phyloP scores from a whole-genome alignment of 2,797 vertebrate species.

The Phalloptychus januarius region DNA sequence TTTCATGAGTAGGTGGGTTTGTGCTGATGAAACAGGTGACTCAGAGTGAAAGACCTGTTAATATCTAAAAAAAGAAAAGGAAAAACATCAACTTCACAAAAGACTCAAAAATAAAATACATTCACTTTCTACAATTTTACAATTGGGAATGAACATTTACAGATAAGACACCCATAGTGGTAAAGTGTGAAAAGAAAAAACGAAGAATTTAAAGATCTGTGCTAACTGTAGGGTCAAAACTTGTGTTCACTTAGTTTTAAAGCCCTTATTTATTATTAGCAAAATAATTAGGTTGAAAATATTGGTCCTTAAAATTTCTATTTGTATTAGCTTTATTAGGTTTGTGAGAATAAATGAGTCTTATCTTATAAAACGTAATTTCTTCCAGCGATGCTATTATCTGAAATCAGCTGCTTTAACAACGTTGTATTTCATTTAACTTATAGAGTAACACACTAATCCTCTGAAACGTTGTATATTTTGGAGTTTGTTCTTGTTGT shows the following conservation, averaged over 20 bases:
- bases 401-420: conserved; percentile 52
- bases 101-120: conserved; percentile 62
- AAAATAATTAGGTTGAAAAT: conserved; percentile 10
- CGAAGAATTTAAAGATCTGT: conserved; percentile 41
- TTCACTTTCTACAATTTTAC: conserved; percentile 62
- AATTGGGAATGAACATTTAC: conserved; percentile 67
- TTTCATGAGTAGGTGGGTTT: conserved; percentile 7
- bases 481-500: conserved; percentile 31
- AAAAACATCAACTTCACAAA: conserved; percentile 56
- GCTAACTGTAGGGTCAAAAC: conserved; percentile 21
- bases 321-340: conserved; percentile 11
- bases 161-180: conserved; percentile 66
- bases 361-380: conserved; percentile 40
- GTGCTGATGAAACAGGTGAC: conserved; percentile 8
- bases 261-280: conserved; percentile 18
- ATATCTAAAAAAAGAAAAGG: conserved; percentile 13
- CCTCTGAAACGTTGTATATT: conserved; percentile 54
- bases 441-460: conserved; percentile 54
- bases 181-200: conserved; percentile 57
- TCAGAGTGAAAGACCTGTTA: conserved; percentile 43
- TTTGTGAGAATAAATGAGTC: conserved; percentile 27
- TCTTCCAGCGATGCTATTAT: conserved; percentile 47
- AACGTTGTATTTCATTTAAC: conserved; percentile 66
- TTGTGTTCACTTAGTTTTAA: conserved; percentile 27
- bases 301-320: conserved; percentile 6